These are phyloP conservation scores for Cepaea hortensis DNA, from an alignment of 2,888 invertebrate genomes.

Conservation along the genomic window DNA sequence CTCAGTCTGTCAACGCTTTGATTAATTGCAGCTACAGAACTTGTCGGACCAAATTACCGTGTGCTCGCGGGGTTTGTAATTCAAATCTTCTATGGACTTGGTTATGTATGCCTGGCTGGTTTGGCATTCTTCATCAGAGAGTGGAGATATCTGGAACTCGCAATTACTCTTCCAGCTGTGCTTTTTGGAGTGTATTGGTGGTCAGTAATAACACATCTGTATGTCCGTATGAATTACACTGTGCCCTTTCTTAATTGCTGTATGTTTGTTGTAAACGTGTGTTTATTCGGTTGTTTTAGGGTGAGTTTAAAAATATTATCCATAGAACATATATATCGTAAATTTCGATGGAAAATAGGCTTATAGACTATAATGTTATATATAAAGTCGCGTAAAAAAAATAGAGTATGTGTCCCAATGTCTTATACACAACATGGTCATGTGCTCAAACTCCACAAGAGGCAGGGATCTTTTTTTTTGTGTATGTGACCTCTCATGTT, in stretches of 20 bases:
- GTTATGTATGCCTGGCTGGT: constrained; percentile 58
- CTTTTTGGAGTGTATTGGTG: constrained; percentile 60
- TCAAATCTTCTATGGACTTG: constrained; percentile 58
- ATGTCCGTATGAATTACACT: neutral
- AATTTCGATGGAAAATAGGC: no score
- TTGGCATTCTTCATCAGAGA: constrained; percentile 59
- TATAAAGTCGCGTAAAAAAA: no score
- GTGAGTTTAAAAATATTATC: neutral
- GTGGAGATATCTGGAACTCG: constrained; percentile 55
- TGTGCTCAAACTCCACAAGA: no score
- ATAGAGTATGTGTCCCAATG: no score
- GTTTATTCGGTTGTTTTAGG: neutral
- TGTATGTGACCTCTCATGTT: no score
- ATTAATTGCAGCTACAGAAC: constrained; percentile 5
- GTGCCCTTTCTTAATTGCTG: neutral
- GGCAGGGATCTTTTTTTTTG: no score
- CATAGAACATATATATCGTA: no score
- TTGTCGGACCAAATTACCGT: constrained; percentile 59
- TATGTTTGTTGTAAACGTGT: neutral
- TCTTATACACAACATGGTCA: no score
- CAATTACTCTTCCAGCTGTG: constrained; percentile 56
- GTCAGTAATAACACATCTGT: constrained; percentile 48
- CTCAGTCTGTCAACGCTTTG: no score
- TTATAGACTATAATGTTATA: no score
- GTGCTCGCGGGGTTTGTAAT: constrained; percentile 57